Conservation (phyloP, 2,113 vertebrate species). For the Microtus oregoni region DNA sequence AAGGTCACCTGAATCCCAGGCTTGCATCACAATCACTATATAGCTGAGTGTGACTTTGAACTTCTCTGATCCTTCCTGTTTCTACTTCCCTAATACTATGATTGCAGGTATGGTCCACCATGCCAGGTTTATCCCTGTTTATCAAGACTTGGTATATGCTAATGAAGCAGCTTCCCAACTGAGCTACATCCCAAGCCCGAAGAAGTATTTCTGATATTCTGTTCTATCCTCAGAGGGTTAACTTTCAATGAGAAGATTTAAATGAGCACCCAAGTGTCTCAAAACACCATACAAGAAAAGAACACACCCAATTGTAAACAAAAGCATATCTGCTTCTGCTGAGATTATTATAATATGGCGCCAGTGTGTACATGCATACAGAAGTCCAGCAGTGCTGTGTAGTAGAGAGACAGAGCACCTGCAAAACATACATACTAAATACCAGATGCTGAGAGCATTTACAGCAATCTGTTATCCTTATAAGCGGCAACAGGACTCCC, state of each 20-base stretch:
- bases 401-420: constrained; percentile 77
- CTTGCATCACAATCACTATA: background rate
- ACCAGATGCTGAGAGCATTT: constrained; percentile 82
- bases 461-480: constrained; percentile 85
- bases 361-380: background rate
- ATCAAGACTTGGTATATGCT: background rate
- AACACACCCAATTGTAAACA: background rate
- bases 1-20: background rate
- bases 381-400: background rate
- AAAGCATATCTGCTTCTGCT: constrained; percentile 28
- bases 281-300: fast-evolving
- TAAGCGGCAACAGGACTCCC: constrained; percentile 85
- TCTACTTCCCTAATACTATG: background rate
- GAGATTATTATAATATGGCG: constrained; percentile 43
- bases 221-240: background rate
- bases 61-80: background rate
- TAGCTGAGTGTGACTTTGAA: background rate
- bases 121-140: background rate
- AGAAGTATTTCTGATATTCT: background rate
- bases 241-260: background rate
- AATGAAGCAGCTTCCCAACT: background rate
- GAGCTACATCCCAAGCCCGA: background rate
- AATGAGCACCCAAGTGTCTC: background rate
- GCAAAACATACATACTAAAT: constrained; percentile 77
- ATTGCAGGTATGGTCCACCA: background rate